Base-by-base conservation (phyloP, 2,113 vertebrate genomes). In the Anhinga rufa region DNA sequence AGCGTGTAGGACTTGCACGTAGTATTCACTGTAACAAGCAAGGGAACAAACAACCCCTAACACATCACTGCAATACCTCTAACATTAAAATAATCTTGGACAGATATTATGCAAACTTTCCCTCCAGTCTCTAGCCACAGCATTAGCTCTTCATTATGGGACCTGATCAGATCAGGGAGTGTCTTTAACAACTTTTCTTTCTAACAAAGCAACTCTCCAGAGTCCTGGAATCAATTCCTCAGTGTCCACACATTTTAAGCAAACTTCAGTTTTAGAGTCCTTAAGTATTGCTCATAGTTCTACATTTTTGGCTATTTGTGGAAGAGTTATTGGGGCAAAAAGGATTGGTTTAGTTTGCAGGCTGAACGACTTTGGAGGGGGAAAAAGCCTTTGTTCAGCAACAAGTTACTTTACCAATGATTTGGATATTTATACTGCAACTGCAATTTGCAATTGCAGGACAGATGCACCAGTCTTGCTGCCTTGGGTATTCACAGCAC, bases 181-280 rank as follows among this genome's bases (percentile, higher is more conserved):
- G 1, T 32, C 55, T 71, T 75, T 4, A 95, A 49, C 58, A 91
- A 51, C 52, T 34, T 26, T 31, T 65, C 85, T 34, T 93, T 71
- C 86, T 64, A 93, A 75, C n/a, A 91, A 84, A 88, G 48, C 60
- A 71, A 21, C n/a, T n/a, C 51, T 55, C 51, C 28, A 70, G 52
- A 48, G 57, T 52, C 57, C 32, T 65, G n/a, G 91, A 89, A 85
- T 10, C 44, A 64, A 57, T 17, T 75, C 70, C 49, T 76, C 84
- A 42, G 34, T 0, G 0, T 38, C 72, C 18, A 21, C 13, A 6
- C 4, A 1, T 57, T 64, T 31, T 25, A 74, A 65, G 28, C 18
- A 38, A 36, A 81, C 32, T 66, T 51, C n/a, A 51, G 0, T 42
- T 51, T 83, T 17, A 51, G 36, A 78, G 52, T 57, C 62, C 60